Evolutionary conservation across 1,140 invertebrate species (phyloP).

Genomic region (Anastrepha ludens): DNA sequence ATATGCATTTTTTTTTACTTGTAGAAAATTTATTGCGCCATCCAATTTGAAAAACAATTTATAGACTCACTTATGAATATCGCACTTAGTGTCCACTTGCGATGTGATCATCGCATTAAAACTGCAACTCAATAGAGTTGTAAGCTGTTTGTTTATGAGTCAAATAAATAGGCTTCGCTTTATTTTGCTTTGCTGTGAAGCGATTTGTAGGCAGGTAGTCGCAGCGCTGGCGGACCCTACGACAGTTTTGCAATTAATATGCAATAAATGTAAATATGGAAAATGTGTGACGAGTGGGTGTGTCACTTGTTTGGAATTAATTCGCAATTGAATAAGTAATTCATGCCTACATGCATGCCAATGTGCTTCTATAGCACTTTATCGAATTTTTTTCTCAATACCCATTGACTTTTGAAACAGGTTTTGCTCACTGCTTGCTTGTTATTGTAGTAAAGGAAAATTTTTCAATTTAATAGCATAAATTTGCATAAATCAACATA

Average conservation of each 20-base stretch:
- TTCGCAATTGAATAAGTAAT: constrained; percentile 46
- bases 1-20: constrained; percentile 1
- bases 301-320: constrained; percentile 1
- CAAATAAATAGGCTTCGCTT: neutral
- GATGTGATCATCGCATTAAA: constrained; percentile 20
- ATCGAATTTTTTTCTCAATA: neutral
- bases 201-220: neutral
- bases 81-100: constrained; percentile 1
- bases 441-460: neutral
- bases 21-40: constrained; percentile 39
- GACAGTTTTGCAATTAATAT: constrained; percentile 26
- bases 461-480: neutral
- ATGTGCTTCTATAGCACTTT: neutral
- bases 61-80: constrained; percentile 48
- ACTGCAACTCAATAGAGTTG: neutral
- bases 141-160: neutral
- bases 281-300: constrained; percentile 41
- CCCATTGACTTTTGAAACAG: neutral
- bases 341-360: neutral
- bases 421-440: neutral
- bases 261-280: constrained; percentile 39
- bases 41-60: constrained; percentile 23
- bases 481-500: constrained; percentile 4
- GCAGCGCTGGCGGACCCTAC: neutral
- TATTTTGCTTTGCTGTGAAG: neutral